Evolutionary conservation across 2,888 invertebrate species (phyloP), one percentile per base, ranked within the genome.

Genomic region (Tachystola acroxantha): DNA sequence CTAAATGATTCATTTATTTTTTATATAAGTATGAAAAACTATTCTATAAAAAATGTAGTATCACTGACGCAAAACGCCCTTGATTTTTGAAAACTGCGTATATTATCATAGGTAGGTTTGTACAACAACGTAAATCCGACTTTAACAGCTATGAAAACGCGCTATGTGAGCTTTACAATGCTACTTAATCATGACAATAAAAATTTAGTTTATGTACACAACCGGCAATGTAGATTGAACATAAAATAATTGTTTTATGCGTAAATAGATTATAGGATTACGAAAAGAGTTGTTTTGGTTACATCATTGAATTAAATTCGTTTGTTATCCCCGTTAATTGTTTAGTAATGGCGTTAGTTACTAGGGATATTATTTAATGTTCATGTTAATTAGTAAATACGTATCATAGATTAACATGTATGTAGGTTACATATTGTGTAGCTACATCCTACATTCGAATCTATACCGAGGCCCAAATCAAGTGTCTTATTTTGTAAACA

Each of bases 71-170:
- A 31, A 14, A 31, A 12, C 37, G 40, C 36, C 50, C 46, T 48
- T 50, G 45, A 35, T 20, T 37, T 42, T 32, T 32, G 30, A 25
- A 34, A 35, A 32, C 40, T 40, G 46, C 48, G 46, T 48, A 46
- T 42, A 6, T 26, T 2, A n/a, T 6, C 9, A 20, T 4, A 25
- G 25, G n/a, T 20, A 20, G 20, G 20, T 20, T n/a, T n/a, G n/a
- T n/a, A n/a, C n/a, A n/a, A n/a, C n/a, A n/a, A n/a, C n/a, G n/a
- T n/a, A n/a, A n/a, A n/a, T n/a, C n/a, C n/a, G n/a, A 16, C 16
- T 12, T 4, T 12, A 28, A 3, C 11, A 28, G 6, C 7, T 12
- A 7, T 5, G 10, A 13, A 30, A 30, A 13, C 24, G 16, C 24
- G 14, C 10, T 20, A 24, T 30, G 30, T 36, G 22, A 5, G 6